Evolutionary conservation across 2,113 vertebrate species (phyloP).

Genomic region (Myotis lucifugus): DNA sequence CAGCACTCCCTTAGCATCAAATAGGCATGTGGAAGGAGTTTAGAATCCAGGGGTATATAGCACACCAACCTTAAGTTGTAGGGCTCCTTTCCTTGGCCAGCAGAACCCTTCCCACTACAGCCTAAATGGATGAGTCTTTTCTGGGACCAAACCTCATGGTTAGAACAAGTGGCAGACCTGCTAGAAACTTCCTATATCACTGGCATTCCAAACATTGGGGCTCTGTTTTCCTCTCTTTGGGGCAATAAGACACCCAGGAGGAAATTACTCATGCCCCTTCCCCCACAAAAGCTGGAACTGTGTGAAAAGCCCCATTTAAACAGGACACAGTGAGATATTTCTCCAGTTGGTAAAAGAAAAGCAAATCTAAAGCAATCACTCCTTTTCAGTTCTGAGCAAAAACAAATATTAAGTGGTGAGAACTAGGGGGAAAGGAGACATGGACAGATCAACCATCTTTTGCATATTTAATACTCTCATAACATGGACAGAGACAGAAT

Average conservation of each 20-base stretch:
- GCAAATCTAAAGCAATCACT: constrained; percentile 68
- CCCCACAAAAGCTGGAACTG: neutral
- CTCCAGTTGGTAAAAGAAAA: constrained; percentile 68
- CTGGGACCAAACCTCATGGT: neutral
- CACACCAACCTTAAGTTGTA: neutral
- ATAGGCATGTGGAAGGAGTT: constrained; percentile 15
- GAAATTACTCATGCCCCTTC: neutral
- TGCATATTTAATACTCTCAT: constrained; percentile 55
- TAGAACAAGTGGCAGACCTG: neutral
- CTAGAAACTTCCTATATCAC: neutral
- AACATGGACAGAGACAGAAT: neutral
- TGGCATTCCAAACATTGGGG: constrained; percentile 24
- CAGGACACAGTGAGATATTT: constrained; percentile 51
- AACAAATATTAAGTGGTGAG: constrained; percentile 38
- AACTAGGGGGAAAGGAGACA: neutral
- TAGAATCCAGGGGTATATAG: neutral
- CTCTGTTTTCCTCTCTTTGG: neutral
- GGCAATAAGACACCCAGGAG: neutral
- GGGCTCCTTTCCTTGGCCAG: neutral
- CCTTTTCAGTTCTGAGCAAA: constrained; percentile 53
- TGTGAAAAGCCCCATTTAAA: constrained; percentile 76
- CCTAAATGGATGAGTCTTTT: neutral
- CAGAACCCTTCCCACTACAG: neutral
- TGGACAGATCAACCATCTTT: neutral
- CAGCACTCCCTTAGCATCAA: constrained; percentile 65